Conservation (phyloP, 2,888 invertebrate genomes). For the Polietes domitor region DNA sequence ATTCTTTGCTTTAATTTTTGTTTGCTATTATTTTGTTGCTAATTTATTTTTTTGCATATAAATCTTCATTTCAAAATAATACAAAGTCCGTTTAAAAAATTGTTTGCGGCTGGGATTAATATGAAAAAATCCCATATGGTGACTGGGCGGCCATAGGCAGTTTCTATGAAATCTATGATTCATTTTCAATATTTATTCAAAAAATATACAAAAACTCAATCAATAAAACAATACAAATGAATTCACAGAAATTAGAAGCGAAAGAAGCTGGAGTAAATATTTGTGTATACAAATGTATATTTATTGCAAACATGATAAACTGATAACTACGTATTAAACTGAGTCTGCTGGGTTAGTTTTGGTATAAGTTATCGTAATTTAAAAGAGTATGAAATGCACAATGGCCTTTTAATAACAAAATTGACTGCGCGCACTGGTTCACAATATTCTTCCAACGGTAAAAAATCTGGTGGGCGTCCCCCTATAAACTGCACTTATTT, state of each 20-base stretch:
- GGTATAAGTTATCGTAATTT: too few species aligned
- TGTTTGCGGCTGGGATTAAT: background rate
- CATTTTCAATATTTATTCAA: background rate
- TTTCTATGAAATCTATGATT: background rate
- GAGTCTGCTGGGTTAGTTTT: too few species aligned
- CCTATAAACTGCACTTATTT: too few species aligned
- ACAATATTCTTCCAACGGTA: too few species aligned
- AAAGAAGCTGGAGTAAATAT: background rate
- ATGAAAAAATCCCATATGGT: background rate
- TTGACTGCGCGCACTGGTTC: too few species aligned
- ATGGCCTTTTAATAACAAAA: too few species aligned
- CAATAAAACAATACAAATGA: too few species aligned
- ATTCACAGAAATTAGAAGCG: background rate
- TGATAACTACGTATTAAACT: too few species aligned
- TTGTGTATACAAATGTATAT: background rate
- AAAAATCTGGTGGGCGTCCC: too few species aligned
- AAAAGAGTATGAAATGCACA: too few species aligned
- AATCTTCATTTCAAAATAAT: background rate
- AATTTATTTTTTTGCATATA: background rate
- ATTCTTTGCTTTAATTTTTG: background rate
- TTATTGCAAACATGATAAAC: background rate
- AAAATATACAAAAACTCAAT: too few species aligned
- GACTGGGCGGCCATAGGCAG: background rate
- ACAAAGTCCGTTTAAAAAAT: background rate
- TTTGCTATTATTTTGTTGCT: background rate